Percentiles rank a stretch among this genome's conserved stretches.
phyloP scores from a whole-genome alignment of 2,113 vertebrate species.

The Myrmophylax atrothorax region DNA sequence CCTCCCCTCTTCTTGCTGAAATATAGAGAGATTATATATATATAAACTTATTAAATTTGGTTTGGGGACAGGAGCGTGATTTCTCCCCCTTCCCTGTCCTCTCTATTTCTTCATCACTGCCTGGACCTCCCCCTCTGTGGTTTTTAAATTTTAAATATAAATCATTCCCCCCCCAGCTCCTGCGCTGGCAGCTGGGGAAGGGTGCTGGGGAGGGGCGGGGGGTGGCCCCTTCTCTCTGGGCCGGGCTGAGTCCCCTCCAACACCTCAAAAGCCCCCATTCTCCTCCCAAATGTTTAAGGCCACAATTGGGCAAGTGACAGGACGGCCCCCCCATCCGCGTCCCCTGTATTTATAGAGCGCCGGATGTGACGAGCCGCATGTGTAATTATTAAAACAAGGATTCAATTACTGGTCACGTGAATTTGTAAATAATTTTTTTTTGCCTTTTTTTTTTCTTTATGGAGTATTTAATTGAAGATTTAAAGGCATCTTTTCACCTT shows the following conservation, averaged over 20 bases:
- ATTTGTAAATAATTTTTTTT: conserved; percentile 85
- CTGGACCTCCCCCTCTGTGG: neutral
- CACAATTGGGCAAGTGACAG: conserved; percentile 49
- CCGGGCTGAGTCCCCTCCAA: neutral
- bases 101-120: conserved; percentile 32
- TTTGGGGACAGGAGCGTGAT: conserved; percentile 70
- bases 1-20: conserved; percentile 63
- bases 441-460: conserved; percentile 80
- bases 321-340: conserved; percentile 68
- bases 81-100: conserved; percentile 52
- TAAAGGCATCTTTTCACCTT: conserved; percentile 88
- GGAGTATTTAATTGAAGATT: conserved; percentile 92
- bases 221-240: conserved; percentile 1
- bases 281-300: conserved; percentile 37
- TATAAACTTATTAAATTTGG: conserved; percentile 77
- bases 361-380: conserved; percentile 80
- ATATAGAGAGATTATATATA: conserved; percentile 80
- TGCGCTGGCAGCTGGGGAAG: conserved; percentile 14
- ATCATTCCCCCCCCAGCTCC: conserved; percentile 34
- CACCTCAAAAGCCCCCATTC: neutral
- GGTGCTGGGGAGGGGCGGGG: neutral
- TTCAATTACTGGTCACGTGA: conserved; percentile 85
- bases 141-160: conserved; percentile 65
- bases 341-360: conserved; percentile 86
- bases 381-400: conserved; percentile 83